These are phyloP conservation scores for Coreoperca whiteheadi DNA, from an alignment of 2,113 vertebrate genomes.

Conservation along the genomic window DNA sequence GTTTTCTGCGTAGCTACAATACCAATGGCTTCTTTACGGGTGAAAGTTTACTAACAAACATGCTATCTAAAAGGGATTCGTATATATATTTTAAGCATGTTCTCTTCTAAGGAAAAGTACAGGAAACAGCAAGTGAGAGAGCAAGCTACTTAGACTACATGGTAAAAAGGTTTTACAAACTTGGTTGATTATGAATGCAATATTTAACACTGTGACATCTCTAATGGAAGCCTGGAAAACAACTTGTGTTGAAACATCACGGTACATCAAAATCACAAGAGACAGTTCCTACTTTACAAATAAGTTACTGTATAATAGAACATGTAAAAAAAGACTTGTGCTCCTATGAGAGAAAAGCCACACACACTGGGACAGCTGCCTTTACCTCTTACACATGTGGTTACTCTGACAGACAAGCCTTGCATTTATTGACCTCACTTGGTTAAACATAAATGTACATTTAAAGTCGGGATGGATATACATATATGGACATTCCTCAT, in stretches of 20 bases:
- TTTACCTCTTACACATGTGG: conserved; percentile 50
- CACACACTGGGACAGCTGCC: conserved; percentile 72
- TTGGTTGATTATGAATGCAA: conserved; percentile 62
- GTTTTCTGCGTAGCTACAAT: conserved; percentile 63
- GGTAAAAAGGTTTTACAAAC: conserved; percentile 78
- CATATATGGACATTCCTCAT: conserved; percentile 70
- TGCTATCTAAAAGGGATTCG: conserved; percentile 55
- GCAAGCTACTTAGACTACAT: conserved; percentile 68
- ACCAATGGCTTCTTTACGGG: conserved; percentile 57
- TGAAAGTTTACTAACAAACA: conserved; percentile 61
- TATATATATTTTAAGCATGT: conserved; percentile 46
- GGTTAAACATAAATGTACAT: conserved; percentile 67
- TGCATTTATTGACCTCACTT: conserved; percentile 57
- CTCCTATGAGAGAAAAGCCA: conserved; percentile 71
- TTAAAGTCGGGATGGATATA: conserved; percentile 65
- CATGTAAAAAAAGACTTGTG: conserved; percentile 64
- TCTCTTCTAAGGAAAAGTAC: conserved; percentile 63
- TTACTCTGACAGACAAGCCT: conserved; percentile 54
- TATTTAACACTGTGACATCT: conserved; percentile 63
- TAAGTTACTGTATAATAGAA: conserved; percentile 79
- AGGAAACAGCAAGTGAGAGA: conserved; percentile 63
- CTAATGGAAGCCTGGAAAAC: conserved; percentile 64
- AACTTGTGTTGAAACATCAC: conserved; percentile 70
- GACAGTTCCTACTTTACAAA: conserved; percentile 79
- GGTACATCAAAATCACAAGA: conserved; percentile 74